phyloP scores from a whole-genome alignment of 2,888 invertebrate species.

The Venusia cambrica region DNA sequence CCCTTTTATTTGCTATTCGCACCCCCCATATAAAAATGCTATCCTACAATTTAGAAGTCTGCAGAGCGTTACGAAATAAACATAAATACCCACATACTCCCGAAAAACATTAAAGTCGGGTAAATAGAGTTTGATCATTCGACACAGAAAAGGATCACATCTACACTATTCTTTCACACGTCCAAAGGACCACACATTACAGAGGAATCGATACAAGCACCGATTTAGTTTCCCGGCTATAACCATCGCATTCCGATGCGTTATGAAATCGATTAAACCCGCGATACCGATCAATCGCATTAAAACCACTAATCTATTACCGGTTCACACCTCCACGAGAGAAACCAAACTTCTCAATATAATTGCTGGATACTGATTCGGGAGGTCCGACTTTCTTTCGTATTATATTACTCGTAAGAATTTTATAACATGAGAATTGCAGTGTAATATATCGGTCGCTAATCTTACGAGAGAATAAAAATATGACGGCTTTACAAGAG shows the following conservation, averaged over 20 bases:
- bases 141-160: slow-evolving; percentile 35
- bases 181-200: slow-evolving; percentile 59
- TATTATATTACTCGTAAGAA: slow-evolving; percentile 28
- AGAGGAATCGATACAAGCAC: slow-evolving; percentile 48
- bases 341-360: slow-evolving; percentile 36
- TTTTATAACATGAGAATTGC: slow-evolving; percentile 36
- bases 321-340: slow-evolving; percentile 46
- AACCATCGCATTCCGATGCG: slow-evolving; percentile 50
- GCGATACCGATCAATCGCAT: slow-evolving; percentile 54
- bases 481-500: slow-evolving; percentile 41
- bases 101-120: slow-evolving; percentile 1
- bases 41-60: no score
- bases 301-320: slow-evolving; percentile 54
- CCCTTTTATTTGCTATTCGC: no score
- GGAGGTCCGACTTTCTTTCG: slow-evolving; percentile 28
- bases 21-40: no score
- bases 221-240: slow-evolving; percentile 48
- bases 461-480: slow-evolving; percentile 46
- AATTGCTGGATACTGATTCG: slow-evolving; percentile 34
- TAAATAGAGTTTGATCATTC: slow-evolving; percentile 14
- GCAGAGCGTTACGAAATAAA: no score
- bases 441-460: slow-evolving; percentile 41
- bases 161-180: slow-evolving; percentile 46
- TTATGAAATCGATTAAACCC: slow-evolving; percentile 54
- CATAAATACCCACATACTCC: no score